A percentile compares a stretch with the other conserved stretches of the same genome.
These are phyloP conservation scores for Turritopsis rubra DNA, from an alignment of 30 jellyfish, hydroid and myxozoan species.

Conservation along the genomic window DNA sequence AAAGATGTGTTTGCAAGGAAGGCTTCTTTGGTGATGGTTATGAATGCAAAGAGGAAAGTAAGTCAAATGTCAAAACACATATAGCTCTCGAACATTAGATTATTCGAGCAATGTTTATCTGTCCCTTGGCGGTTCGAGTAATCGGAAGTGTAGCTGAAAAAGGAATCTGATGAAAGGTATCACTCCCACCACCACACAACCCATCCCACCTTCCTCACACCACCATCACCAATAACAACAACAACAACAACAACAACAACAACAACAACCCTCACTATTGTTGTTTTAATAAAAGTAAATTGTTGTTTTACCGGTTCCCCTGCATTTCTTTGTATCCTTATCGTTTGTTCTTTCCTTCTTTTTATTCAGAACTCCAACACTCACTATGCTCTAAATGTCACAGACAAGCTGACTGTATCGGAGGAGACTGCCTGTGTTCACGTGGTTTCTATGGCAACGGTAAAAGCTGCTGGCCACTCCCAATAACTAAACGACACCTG, in stretches of 20 bases:
- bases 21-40: slow-evolving; percentile 83
- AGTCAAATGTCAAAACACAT: not conserved
- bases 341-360: not conserved
- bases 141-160: too few relatives aligned
- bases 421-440: slow-evolving; percentile 44
- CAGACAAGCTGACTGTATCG: slow-evolving; percentile 51
- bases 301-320: too few relatives aligned
- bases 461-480: slow-evolving; percentile 61
- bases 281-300: too few relatives aligned
- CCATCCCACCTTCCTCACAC: too few relatives aligned
- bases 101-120: too few relatives aligned
- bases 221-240: too few relatives aligned
- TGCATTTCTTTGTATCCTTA: not conserved
- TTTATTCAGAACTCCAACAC: not conserved
- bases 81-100: too few relatives aligned
- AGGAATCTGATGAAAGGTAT: too few relatives aligned
- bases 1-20: slow-evolving; percentile 55
- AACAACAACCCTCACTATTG: too few relatives aligned
- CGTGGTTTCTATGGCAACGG: slow-evolving; percentile 85
- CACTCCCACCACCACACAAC: too few relatives aligned
- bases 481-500: not conserved
- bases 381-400: slow-evolving; percentile 39
- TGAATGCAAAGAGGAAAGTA: slow-evolving; percentile 32
- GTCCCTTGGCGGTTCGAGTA: too few relatives aligned
- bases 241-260: too few relatives aligned